Percentiles rank a stretch among this genome's conserved stretches.
phyloP scores from a whole-genome alignment of 2,113 vertebrate genomes.

The Dromaius novaehollandiae region DNA sequence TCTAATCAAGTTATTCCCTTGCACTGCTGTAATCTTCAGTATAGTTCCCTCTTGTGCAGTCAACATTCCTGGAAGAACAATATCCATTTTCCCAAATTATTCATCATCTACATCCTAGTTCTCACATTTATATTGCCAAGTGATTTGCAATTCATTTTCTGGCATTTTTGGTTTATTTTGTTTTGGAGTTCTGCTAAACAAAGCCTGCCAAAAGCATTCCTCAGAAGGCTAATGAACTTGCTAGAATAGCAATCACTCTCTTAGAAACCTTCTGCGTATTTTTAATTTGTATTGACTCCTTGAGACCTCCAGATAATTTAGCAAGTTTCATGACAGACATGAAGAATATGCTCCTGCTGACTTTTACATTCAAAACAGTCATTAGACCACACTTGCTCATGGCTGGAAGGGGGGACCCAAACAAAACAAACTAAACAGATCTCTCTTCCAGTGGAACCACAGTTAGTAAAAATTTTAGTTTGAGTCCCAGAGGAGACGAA shows the following conservation, averaged over 20 bases:
- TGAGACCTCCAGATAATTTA: constrained; percentile 44
- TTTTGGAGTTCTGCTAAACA: constrained; percentile 46
- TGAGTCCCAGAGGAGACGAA: neutral
- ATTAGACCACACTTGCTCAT: constrained; percentile 27
- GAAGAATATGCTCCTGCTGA: constrained; percentile 48
- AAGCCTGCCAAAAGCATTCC: constrained; percentile 59
- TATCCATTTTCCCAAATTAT: constrained; percentile 43
- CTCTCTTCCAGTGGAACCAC: neutral
- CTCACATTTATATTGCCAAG: constrained; percentile 42
- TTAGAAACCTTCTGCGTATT: constrained; percentile 36
- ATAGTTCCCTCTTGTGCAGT: neutral
- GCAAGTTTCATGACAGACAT: constrained; percentile 17
- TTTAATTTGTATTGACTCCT: constrained; percentile 55
- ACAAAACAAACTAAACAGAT: neutral
- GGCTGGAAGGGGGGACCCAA: neutral
- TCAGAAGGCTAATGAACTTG: constrained; percentile 60
- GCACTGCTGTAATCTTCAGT: neutral
- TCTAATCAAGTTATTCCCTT: constrained; percentile 21
- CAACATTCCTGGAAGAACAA: constrained; percentile 1
- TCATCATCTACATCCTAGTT: constrained; percentile 5
- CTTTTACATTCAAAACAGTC: constrained; percentile 33
- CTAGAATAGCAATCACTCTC: constrained; percentile 57
- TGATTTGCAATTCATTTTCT: constrained; percentile 64
- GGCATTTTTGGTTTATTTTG: constrained; percentile 66
- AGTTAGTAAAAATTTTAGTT: neutral